Base-by-base conservation (phyloP, 2,888 invertebrate genomes). In the Tineola bisselliella region DNA sequence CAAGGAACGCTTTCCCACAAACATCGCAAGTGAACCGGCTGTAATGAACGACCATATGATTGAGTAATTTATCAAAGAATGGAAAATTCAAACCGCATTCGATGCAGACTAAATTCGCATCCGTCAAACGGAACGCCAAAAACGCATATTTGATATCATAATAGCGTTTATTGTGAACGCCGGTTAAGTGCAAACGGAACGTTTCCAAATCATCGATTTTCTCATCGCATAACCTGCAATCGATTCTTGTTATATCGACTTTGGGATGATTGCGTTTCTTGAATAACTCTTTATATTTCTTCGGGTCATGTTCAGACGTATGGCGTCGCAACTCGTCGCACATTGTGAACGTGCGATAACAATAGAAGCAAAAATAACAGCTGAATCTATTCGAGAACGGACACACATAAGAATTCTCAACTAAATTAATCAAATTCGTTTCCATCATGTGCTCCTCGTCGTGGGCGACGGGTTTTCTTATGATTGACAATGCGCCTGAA, bases 321-420 rank as follows among this genome's bases (percentile, higher is more conserved):
- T 87, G 86, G n/a, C 82, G 82, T 18, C 86, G 66, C 1, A 87
- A 63, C 38, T 84, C 83, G 62, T 86, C 84, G 0, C 86, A 84
- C 58, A 86, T 84, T 0, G 84, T 79, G 54, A 79, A 87, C 19
- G 84, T 83, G 38, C 84, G 84, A 44, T 84, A 84, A 63, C 86
- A 87, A 62, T 87, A 87, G 65, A 84, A 87, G 59, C 86, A 87
- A 61, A 84, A 84, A 60, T 84, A 84, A 59, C 84, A 86, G 31
- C 84, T 87, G 2, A 84, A 62, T 62, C 86, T 64, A 63, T 84
- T 86, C 59, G 84, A 84, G 66, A 87, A 87, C 0, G 86, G 86
- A 13, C 82, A 82, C 0, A 84, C 84, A 52, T 79, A 86, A 0
- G 86, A 87, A 57, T 83, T 79, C 18, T 84, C 83, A 25, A 86